A percentile compares a stretch with the other conserved stretches of the same genome.
These are phyloP conservation scores for Pseudomyrmex concolor DNA, from an alignment of 1,140 invertebrate species.

Conservation along the genomic window DNA sequence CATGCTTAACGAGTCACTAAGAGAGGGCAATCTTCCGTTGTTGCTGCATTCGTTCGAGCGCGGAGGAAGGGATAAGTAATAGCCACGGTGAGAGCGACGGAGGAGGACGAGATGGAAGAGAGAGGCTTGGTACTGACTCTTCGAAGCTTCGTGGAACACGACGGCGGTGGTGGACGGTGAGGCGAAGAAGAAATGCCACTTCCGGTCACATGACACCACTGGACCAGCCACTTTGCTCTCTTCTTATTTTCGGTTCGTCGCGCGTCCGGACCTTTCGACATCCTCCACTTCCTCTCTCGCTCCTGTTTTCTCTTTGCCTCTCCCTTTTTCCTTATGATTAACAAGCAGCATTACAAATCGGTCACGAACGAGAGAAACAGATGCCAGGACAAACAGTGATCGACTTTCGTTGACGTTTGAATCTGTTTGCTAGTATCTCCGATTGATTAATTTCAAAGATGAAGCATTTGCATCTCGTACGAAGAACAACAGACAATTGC, in stretches of 20 bases:
- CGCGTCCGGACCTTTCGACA: conserved; percentile 70
- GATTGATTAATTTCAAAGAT: conserved; percentile 3
- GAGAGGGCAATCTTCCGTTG: conserved; percentile 68
- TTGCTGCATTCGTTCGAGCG: conserved; percentile 65
- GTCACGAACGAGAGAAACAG: conserved; percentile 57
- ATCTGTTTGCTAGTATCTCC: not conserved
- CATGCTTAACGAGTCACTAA: conserved; percentile 62
- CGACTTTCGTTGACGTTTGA: conserved; percentile 39
- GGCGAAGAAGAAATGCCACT: conserved; percentile 75
- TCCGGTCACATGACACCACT: conserved; percentile 85
- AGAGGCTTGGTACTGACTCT: conserved; percentile 38
- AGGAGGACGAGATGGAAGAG: conserved; percentile 7
- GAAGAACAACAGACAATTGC: too few relatives aligned
- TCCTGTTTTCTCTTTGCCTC: conserved; percentile 38
- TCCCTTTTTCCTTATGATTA: conserved; percentile 69
- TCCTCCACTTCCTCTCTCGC: conserved; percentile 49
- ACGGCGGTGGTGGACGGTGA: not conserved
- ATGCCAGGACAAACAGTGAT: conserved; percentile 9
- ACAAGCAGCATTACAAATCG: conserved; percentile 64
- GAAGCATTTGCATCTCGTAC: not conserved
- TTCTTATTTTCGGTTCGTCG: conserved; percentile 85
- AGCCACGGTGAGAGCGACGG: conserved; percentile 28
- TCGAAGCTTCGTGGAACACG: conserved; percentile 46
- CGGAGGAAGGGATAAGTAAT: conserved; percentile 68
- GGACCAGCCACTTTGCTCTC: conserved; percentile 84